A percentile compares a stretch with the other conserved stretches of the same genome.
Evolutionary conservation across 2,113 vertebrate species (phyloP).

Genomic region (Myiozetetes cayanensis): DNA sequence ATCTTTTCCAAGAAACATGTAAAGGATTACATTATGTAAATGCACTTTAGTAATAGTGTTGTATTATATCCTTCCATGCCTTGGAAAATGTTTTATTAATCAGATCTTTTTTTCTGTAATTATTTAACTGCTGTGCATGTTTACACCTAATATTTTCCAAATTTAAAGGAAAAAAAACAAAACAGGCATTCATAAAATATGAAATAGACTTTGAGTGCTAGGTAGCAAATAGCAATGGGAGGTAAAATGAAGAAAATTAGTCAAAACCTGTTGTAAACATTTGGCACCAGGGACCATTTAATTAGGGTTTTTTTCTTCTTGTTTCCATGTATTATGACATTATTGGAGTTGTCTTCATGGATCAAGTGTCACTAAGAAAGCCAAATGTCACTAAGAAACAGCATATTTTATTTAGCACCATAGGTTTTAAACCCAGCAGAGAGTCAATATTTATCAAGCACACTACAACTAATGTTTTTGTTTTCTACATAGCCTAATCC

Average conservation of each 20-base stretch:
- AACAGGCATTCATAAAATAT: not conserved
- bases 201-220: not conserved
- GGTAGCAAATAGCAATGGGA: slow-evolving; percentile 28
- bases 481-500: slow-evolving; percentile 54
- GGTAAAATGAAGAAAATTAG: slow-evolving; percentile 56
- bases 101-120: not conserved
- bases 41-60: not conserved
- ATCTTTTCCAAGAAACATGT: not conserved
- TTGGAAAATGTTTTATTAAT: not conserved
- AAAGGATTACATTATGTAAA: not conserved
- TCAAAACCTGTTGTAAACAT: slow-evolving; percentile 59
- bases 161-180: not conserved
- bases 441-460: slow-evolving; percentile 67
- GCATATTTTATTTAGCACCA: slow-evolving; percentile 61
- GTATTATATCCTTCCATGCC: not conserved
- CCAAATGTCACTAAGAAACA: slow-evolving; percentile 64
- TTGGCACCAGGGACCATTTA: slow-evolving; percentile 38
- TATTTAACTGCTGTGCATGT: not conserved
- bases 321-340: slow-evolving; percentile 60
- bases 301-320: slow-evolving; percentile 63
- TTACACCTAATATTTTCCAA: not conserved
- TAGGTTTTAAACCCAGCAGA: slow-evolving; percentile 45
- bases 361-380: not conserved
- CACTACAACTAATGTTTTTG: slow-evolving; percentile 47
- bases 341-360: slow-evolving; percentile 72